phyloP scores from a whole-genome alignment of 2,113 vertebrate genomes.

The Corythoichthys intestinalis region DNA sequence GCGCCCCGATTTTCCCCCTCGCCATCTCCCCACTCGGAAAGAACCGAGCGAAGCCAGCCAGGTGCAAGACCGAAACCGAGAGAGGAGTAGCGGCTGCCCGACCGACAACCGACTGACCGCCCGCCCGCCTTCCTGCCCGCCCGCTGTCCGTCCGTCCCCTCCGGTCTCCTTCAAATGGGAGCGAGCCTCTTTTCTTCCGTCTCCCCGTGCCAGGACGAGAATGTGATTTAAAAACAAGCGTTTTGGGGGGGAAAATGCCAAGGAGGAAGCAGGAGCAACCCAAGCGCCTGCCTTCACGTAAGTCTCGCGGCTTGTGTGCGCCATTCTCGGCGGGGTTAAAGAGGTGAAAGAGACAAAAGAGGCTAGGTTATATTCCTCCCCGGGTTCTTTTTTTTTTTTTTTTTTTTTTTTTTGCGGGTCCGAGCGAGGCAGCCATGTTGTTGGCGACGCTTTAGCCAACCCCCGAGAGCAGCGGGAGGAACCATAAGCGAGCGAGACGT shows the following conservation, averaged over 20 bases:
- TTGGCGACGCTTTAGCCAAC: slow-evolving; percentile 73
- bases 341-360: slow-evolving; percentile 96
- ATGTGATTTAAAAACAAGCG: slow-evolving; percentile 82
- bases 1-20: slow-evolving; percentile 38
- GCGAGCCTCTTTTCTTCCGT: slow-evolving; percentile 70
- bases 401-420: slow-evolving; percentile 80
- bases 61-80: slow-evolving; percentile 75
- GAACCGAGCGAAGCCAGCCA: slow-evolving; percentile 71
- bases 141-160: slow-evolving; percentile 74
- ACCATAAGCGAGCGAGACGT: slow-evolving; percentile 58
- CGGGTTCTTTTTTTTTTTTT: slow-evolving; percentile 83
- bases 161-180: slow-evolving; percentile 72
- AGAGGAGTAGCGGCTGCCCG: slow-evolving; percentile 6
- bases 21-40: slow-evolving; percentile 74
- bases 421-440: slow-evolving; percentile 99
- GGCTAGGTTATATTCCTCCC: slow-evolving; percentile 3
- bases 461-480: slow-evolving; percentile 47
- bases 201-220: slow-evolving; percentile 88
- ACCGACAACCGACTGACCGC: too few species aligned
- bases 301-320: slow-evolving; percentile 79
- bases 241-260: slow-evolving; percentile 89
- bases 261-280: slow-evolving; percentile 99
- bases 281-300: slow-evolving; percentile 99
- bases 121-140: slow-evolving; percentile 12
- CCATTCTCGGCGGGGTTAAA: slow-evolving; percentile 89